A percentile compares a stretch with the other conserved stretches of the same genome.
Evolutionary conservation across 2,797 vertebrate species (phyloP).

Genomic region (Enteromius fasciolatus): DNA sequence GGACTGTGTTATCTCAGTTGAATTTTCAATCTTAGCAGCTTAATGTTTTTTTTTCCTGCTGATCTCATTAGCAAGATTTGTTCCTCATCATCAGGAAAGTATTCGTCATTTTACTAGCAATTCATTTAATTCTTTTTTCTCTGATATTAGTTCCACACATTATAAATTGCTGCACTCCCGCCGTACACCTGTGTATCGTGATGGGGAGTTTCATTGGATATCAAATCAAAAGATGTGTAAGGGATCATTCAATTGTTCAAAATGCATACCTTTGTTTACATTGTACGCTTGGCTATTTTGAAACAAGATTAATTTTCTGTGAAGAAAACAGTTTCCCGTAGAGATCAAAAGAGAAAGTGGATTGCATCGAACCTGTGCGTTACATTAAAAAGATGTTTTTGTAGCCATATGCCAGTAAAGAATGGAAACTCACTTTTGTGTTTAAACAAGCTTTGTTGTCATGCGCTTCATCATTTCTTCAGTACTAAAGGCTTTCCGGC

Average conservation of each 20-base stretch:
- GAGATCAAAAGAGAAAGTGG: constrained; percentile 18
- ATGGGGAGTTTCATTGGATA: constrained; percentile 38
- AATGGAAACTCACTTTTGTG: neutral
- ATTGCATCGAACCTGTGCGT: neutral
- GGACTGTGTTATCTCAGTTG: neutral
- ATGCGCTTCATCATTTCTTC: neutral
- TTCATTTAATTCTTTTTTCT: constrained; percentile 41
- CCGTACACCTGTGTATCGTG: constrained; percentile 19
- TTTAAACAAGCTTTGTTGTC: neutral
- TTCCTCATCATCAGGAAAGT: constrained; percentile 48
- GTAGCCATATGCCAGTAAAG: neutral
- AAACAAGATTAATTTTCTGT: constrained; percentile 21
- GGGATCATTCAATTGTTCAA: constrained; percentile 1
- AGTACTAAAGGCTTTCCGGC: neutral
- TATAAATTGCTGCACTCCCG: constrained; percentile 50
- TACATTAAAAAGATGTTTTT: neutral
- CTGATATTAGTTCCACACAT: constrained; percentile 52
- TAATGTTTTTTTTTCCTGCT: constrained; percentile 18
- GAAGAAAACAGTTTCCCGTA: constrained; percentile 2
- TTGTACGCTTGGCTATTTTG: neutral
- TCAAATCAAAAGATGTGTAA: constrained; percentile 39
- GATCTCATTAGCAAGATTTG: constrained; percentile 53
- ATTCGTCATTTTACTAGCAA: constrained; percentile 53
- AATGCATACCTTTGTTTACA: constrained; percentile 38
- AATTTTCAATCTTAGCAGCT: constrained; percentile 48